These are phyloP conservation scores for Zeugodacus cucurbitae DNA, from an alignment of 1,140 invertebrate genomes.

Conservation along the genomic window DNA sequence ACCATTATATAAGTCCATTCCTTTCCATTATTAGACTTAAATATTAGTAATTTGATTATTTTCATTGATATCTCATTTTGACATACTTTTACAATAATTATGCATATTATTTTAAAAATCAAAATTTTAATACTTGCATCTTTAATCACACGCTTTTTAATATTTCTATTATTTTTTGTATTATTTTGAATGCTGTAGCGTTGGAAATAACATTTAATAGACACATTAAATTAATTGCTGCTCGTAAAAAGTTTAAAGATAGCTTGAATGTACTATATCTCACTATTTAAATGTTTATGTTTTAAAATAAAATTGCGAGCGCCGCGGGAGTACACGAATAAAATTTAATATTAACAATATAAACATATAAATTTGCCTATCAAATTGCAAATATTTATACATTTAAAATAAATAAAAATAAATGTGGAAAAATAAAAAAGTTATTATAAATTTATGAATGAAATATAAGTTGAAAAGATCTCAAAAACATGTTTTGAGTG, in stretches of 20 bases:
- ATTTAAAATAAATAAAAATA: background rate
- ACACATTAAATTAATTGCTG: background rate
- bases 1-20: too few species aligned
- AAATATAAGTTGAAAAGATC: too few species aligned
- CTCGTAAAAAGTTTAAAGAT: background rate
- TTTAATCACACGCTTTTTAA: background rate
- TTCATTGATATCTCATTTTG: too few species aligned
- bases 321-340: background rate
- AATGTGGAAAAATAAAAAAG: too few species aligned
- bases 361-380: background rate
- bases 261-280: background rate
- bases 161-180: background rate
- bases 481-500: too few species aligned
- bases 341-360: background rate
- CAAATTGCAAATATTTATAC: background rate
- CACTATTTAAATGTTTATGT: background rate
- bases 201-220: background rate
- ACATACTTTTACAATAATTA: too few species aligned
- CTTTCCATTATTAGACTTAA: too few species aligned
- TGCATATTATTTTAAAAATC: too few species aligned
- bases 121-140: too few species aligned
- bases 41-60: too few species aligned
- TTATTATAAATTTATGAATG: too few species aligned
- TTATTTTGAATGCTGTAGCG: background rate
- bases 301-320: background rate